Evolutionary conservation across 2,113 vertebrate genomes (phyloP).

Genomic region (Numenius arquata): DNA sequence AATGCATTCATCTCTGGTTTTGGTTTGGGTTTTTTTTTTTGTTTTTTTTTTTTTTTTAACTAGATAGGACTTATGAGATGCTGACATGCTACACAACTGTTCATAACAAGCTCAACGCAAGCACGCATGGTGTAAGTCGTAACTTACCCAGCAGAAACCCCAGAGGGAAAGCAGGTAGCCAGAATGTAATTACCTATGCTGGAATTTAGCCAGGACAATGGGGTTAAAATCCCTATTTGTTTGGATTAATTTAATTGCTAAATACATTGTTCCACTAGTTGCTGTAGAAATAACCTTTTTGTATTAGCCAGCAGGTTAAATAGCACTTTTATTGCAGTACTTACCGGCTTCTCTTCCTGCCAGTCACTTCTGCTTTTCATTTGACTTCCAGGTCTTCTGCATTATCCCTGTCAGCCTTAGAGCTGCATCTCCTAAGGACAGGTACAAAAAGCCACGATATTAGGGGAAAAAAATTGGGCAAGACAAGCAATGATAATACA

Average conservation of each 20-base stretch:
- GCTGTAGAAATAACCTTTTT: constrained; percentile 34
- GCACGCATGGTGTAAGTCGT: accelerated
- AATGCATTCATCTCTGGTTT: not conserved
- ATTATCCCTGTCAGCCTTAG: not conserved
- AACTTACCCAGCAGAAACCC: constrained; percentile 7
- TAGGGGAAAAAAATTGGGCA: not conserved
- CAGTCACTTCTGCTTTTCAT: not conserved
- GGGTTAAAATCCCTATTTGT: constrained; percentile 53
- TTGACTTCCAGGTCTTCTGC: not conserved
- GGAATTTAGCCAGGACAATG: constrained; percentile 43
- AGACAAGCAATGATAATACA: not conserved
- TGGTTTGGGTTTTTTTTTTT: no score
- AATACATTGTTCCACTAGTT: constrained; percentile 47
- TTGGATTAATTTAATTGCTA: constrained; percentile 60
- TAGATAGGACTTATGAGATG: not conserved
- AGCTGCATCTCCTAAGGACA: not conserved
- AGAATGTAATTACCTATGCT: constrained; percentile 29
- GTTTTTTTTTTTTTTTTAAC: not conserved
- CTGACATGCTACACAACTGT: not conserved
- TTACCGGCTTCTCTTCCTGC: not conserved
- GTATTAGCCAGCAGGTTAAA: constrained; percentile 50
- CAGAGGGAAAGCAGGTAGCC: constrained; percentile 8
- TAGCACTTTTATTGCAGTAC: not conserved
- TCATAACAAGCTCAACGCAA: not conserved
- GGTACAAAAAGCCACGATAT: not conserved